Base-by-base conservation (phyloP, 2,113 vertebrate genomes). In the Phylloscopus trochiloides region DNA sequence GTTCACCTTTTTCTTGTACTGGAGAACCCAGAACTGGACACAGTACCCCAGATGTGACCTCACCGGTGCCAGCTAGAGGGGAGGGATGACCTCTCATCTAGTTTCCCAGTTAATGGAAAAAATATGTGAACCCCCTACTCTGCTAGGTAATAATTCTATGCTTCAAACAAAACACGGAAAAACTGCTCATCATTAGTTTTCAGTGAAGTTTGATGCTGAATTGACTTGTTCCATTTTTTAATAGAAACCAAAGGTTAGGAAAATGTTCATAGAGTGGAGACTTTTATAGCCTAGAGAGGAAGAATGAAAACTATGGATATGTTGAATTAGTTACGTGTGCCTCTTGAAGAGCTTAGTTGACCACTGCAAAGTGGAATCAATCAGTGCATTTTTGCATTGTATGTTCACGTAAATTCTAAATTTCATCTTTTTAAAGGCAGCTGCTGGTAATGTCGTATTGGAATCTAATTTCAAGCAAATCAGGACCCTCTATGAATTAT, bases 211-310 rank as follows among this genome's bases (percentile, higher is more conserved):
- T 59, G 47, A 67, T n/a, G 21, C 45, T 61, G 59, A 52, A 22
- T 70, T 94, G 34, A 62, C 55, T 83, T 86, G 29, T 83, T 59
- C 9, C 7, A 22, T 80, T 63, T 68, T 80, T 65, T 80, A 88
- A 86, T 66, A 70, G 90, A 70, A 93, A 73, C 51, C 38, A 80
- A 54, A 62, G 32, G 28, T 71, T 86, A 59, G 55, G 59, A 84
- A 82, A 83, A 74, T 74, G 8, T 92, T 86, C 19, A 22, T 76
- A 6, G 9, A 31, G 10, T 63, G 43, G 72, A 51, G 88, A 89
- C 12, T 18, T 29, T 34, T 71, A 9, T 36, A 71, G 40, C 28
- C 31, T 62, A 17, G 48, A 76, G 40, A 38, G 45, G 40, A 86
- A 59, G 59, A 88, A 58, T 54, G 47, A 42, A 74, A 89, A 51